Percentiles rank a stretch among this genome's conserved stretches.
phyloP scores from a whole-genome alignment of 2,113 vertebrate genomes.

The Misgurnus mizolepis region DNA sequence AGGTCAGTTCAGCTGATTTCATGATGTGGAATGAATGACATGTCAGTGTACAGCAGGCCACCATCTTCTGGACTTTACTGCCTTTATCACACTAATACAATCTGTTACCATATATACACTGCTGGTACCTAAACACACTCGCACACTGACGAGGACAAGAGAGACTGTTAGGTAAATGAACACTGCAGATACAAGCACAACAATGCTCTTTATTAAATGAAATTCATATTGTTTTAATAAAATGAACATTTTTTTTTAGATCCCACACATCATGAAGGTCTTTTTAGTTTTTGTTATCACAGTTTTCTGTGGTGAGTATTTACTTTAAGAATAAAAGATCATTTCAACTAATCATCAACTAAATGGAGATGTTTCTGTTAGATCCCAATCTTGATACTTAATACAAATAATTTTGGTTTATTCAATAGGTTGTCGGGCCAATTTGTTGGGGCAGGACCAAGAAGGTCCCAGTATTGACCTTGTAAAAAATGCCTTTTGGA shows the following conservation, averaged over 20 bases:
- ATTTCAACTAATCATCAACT: too few relatives aligned
- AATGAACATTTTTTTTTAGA: not conserved
- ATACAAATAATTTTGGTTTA: not conserved
- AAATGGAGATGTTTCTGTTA: not conserved
- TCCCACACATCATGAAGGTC: slow-evolving; percentile 62
- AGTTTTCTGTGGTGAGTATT: slow-evolving; percentile 59
- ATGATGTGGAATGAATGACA: slow-evolving; percentile 55
- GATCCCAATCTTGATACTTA: too few relatives aligned
- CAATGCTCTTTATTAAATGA: not conserved
- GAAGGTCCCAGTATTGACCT: slow-evolving; percentile 37
- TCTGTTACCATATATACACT: slow-evolving; percentile 57
- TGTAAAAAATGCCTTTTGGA: slow-evolving; percentile 57
- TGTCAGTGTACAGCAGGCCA: slow-evolving; percentile 53
- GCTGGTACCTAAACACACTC: not conserved
- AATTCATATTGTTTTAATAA: not conserved
- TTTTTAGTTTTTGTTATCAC: slow-evolving; percentile 56
- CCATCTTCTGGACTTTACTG: slow-evolving; percentile 62
- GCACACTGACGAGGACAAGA: slow-evolving; percentile 22
- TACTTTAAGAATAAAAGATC: too few relatives aligned
- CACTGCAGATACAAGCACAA: not conserved
- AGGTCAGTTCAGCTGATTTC: not conserved
- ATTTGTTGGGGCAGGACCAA: slow-evolving; percentile 37
- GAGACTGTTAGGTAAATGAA: slow-evolving; percentile 4
- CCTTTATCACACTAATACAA: slow-evolving; percentile 13
- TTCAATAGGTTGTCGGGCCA: slow-evolving; percentile 49